Percentiles rank a stretch among this genome's conserved stretches.
Conservation (phyloP, 1,140 invertebrate species). For the Potamilus streckersoni region DNA sequence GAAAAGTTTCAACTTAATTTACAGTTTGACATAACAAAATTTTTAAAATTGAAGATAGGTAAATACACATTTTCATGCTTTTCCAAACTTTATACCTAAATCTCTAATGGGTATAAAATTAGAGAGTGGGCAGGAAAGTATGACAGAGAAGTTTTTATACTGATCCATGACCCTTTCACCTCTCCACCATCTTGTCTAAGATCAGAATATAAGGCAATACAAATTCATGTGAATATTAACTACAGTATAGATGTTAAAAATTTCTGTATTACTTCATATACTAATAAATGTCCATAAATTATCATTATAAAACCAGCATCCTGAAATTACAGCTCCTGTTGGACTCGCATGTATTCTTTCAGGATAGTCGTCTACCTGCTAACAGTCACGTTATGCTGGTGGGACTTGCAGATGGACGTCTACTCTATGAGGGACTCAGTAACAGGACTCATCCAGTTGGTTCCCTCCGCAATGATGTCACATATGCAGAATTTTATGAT, state of each 20-base stretch:
- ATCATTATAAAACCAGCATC: background rate
- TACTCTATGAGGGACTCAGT: slow-evolving; percentile 68
- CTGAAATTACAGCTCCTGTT: background rate
- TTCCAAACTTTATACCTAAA: too few relatives aligned
- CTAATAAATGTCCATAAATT: background rate
- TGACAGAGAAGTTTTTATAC: too few relatives aligned
- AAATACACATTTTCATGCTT: too few relatives aligned
- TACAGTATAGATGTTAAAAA: background rate
- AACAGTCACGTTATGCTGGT: slow-evolving; percentile 69
- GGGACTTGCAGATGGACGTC: slow-evolving; percentile 69
- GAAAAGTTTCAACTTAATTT: too few relatives aligned
- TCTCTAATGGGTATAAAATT: too few relatives aligned
- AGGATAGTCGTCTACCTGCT: slow-evolving; percentile 64
- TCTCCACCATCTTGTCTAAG: too few relatives aligned
- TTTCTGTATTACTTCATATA: background rate
- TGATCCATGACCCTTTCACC: too few relatives aligned
- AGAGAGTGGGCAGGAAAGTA: too few relatives aligned
- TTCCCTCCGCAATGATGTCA: slow-evolving; percentile 65
- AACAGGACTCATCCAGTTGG: slow-evolving; percentile 70
- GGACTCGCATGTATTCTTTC: slow-evolving; percentile 8
- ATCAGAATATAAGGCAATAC: too few relatives aligned
- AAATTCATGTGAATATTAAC: too few relatives aligned
- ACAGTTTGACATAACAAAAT: too few relatives aligned
- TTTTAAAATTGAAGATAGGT: too few relatives aligned
- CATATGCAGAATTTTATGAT: slow-evolving; percentile 68